Evolutionary conservation across 2,888 invertebrate genomes (phyloP).

Genomic region (Dioctria linearis): DNA sequence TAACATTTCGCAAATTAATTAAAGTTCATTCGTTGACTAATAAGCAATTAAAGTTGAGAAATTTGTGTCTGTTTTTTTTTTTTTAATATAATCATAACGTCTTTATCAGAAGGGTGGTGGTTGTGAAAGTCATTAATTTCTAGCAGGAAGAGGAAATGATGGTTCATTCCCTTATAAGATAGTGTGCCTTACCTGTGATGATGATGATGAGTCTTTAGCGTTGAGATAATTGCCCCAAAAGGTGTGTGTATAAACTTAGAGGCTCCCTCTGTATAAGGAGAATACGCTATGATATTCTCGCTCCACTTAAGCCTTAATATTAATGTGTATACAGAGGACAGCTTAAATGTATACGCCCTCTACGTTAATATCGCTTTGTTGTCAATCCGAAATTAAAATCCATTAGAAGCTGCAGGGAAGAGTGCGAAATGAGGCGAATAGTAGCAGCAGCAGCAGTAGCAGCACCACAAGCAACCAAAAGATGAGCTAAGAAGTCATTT

Average conservation of each 20-base stretch:
- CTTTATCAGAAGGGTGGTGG: neutral
- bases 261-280: too few relatives aligned
- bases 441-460: neutral
- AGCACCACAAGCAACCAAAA: neutral
- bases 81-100: constrained; percentile 20
- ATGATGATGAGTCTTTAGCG: neutral
- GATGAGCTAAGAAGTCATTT: neutral
- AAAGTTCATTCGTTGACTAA: constrained; percentile 26
- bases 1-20: constrained; percentile 17
- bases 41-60: constrained; percentile 25
- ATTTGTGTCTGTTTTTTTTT: neutral
- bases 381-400: constrained; percentile 29
- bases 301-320: neutral
- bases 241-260: neutral
- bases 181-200: neutral
- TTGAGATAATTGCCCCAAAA: neutral
- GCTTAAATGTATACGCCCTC: neutral
- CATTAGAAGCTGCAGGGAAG: neutral
- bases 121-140: neutral
- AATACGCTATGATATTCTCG: neutral
- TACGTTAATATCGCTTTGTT: constrained; percentile 6
- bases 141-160: neutral
- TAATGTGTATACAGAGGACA: constrained; percentile 4
- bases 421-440: neutral
- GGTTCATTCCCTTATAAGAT: neutral